These are phyloP conservation scores for Lamprologus lemairii DNA, from an alignment of 2,113 vertebrate species.

Conservation along the genomic window DNA sequence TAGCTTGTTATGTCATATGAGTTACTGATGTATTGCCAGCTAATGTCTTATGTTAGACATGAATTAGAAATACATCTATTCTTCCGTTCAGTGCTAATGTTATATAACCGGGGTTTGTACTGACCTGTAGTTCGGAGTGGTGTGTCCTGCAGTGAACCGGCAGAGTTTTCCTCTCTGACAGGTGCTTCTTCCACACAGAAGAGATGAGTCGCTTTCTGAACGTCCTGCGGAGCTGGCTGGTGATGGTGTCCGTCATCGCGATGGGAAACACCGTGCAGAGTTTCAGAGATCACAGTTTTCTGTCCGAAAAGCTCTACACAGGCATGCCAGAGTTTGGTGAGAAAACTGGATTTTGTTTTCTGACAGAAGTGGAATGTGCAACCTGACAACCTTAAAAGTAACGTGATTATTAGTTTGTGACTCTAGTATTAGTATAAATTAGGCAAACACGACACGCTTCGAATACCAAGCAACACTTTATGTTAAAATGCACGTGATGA, in stretches of 20 bases:
- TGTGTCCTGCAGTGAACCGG: background rate
- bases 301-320: conserved; percentile 93
- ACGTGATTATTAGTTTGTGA: background rate
- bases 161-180: background rate
- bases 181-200: background rate
- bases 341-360: background rate
- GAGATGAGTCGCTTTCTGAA: conserved; percentile 87
- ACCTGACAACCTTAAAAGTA: background rate
- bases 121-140: background rate
- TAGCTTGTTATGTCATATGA: background rate
- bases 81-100: background rate
- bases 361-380: background rate
- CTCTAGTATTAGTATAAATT: background rate
- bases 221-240: conserved; percentile 88
- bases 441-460: background rate
- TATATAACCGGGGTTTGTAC: background rate
- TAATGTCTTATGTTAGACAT: background rate
- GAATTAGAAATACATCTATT: background rate
- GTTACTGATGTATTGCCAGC: background rate
- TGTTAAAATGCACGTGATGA: background rate
- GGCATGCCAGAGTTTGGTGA: conserved; percentile 84
- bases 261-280: conserved; percentile 90
- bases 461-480: background rate
- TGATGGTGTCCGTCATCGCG: conserved; percentile 90
- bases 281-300: conserved; percentile 90